Evolutionary conservation across 1,140 invertebrate genomes (phyloP).

Genomic region (Heliconius himera): DNA sequence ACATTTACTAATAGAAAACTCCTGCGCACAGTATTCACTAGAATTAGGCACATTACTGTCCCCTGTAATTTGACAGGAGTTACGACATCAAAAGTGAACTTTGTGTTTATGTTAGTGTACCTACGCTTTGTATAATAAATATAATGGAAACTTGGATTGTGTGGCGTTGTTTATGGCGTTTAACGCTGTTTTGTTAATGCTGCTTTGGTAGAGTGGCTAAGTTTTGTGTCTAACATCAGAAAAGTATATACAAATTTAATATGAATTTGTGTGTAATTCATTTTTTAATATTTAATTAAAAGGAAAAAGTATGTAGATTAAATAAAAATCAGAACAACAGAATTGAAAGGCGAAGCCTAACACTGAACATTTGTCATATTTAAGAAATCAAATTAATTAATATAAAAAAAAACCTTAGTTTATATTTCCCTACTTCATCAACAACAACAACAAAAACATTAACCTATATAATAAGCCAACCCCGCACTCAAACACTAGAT

Average conservation of each 20-base stretch:
- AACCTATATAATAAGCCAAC: slow-evolving; percentile 9
- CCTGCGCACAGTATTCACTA: slow-evolving; percentile 62
- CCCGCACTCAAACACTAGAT: slow-evolving; percentile 10
- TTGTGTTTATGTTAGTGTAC: slow-evolving; percentile 40
- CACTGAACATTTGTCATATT: too few species aligned
- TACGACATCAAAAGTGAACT: slow-evolving; percentile 52
- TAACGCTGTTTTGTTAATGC: not conserved
- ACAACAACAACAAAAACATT: not conserved
- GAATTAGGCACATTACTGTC: slow-evolving; percentile 70
- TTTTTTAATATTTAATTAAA: too few species aligned
- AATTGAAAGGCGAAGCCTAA: too few species aligned
- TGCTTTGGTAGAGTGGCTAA: not conserved
- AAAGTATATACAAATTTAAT: too few species aligned
- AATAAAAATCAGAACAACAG: too few species aligned
- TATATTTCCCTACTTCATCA: not conserved
- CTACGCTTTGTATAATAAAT: slow-evolving; percentile 37
- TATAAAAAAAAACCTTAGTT: too few species aligned
- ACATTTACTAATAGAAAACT: slow-evolving; percentile 77
- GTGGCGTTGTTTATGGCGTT: not conserved
- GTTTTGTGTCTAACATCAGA: not conserved
- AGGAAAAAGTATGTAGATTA: too few species aligned
- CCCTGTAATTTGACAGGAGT: slow-evolving; percentile 67
- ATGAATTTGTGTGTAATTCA: too few species aligned
- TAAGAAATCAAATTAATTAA: too few species aligned
- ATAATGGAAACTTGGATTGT: slow-evolving; percentile 22